Percentiles rank a stretch among this genome's conserved stretches.
These are phyloP conservation scores for Papilio helenus DNA, from an alignment of 1,140 invertebrate species.

Conservation along the genomic window DNA sequence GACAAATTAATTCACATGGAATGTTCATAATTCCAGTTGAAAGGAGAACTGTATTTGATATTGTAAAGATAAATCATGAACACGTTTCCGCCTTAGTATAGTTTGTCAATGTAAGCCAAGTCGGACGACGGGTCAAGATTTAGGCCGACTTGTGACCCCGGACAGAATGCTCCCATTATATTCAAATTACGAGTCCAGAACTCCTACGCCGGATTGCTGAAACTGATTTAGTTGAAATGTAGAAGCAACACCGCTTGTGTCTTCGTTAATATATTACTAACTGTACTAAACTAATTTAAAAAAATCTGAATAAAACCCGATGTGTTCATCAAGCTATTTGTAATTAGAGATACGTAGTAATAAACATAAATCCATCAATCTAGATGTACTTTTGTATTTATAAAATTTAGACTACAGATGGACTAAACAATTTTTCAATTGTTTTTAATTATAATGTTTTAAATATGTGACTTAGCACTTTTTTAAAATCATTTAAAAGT, in stretches of 20 bases:
- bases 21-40: background rate
- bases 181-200: slow-evolving; percentile 56
- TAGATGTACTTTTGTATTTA: too few species aligned
- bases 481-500: too few species aligned
- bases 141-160: slow-evolving; percentile 45
- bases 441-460: too few species aligned
- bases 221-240: slow-evolving; percentile 57
- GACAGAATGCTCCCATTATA: slow-evolving; percentile 42
- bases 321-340: too few species aligned
- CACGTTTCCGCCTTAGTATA: slow-evolving; percentile 48
- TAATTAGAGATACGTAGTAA: too few species aligned
- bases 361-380: too few species aligned
- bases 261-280: background rate
- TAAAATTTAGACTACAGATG: too few species aligned
- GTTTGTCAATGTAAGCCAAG: slow-evolving; percentile 50
- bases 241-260: slow-evolving; percentile 40
- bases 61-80: slow-evolving; percentile 51
- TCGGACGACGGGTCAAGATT: slow-evolving; percentile 40
- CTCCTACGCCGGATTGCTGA: slow-evolving; percentile 46
- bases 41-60: slow-evolving; percentile 23
- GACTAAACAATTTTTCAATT: too few species aligned
- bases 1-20: background rate
- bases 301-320: too few species aligned
- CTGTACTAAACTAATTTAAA: too few species aligned
- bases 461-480: too few species aligned